These are phyloP conservation scores for Stegana nigrithorax DNA, from an alignment of 2,888 invertebrate species.

Conservation along the genomic window DNA sequence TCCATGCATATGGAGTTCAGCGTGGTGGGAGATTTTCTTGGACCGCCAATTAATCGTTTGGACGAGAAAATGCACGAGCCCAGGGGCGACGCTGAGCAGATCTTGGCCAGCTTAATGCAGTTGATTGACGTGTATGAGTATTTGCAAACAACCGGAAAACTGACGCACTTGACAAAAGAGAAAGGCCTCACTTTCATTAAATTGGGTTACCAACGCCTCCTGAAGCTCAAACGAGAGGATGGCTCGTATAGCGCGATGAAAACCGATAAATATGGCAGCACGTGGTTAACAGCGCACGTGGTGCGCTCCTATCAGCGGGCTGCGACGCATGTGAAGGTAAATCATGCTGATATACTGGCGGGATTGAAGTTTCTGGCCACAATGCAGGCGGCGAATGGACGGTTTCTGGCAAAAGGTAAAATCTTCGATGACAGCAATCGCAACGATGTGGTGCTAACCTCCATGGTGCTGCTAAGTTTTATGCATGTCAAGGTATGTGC, in stretches of 20 bases:
- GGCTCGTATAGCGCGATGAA: slow-evolving; percentile 85
- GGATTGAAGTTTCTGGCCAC: slow-evolving; percentile 78
- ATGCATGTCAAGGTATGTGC: slow-evolving; percentile 74
- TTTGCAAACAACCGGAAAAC: slow-evolving; percentile 74
- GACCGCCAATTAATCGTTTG: slow-evolving; percentile 70
- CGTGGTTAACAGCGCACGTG: slow-evolving; percentile 85
- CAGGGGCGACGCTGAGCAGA: slow-evolving; percentile 78
- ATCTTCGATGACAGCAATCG: slow-evolving; percentile 70
- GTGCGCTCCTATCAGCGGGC: slow-evolving; percentile 81
- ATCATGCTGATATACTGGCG: slow-evolving; percentile 73
- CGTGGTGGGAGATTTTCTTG: slow-evolving; percentile 72
- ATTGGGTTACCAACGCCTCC: slow-evolving; percentile 79
- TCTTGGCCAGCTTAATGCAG: slow-evolving; percentile 76
- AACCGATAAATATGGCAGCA: slow-evolving; percentile 74
- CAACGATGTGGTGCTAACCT: slow-evolving; percentile 79
- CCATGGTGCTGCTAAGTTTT: slow-evolving; percentile 80
- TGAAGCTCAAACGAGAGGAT: slow-evolving; percentile 77
- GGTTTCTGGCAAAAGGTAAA: slow-evolving; percentile 81
- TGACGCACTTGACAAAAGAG: slow-evolving; percentile 74
- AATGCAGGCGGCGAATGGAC: slow-evolving; percentile 78
- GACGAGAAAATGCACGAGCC: slow-evolving; percentile 73
- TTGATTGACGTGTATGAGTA: slow-evolving; percentile 75
- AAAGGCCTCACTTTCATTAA: slow-evolving; percentile 68
- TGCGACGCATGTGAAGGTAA: slow-evolving; percentile 75
- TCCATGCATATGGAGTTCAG: slow-evolving; percentile 72